These are phyloP conservation scores for Bombylius discolor DNA, from an alignment of 2,888 invertebrate species.

Conservation along the genomic window DNA sequence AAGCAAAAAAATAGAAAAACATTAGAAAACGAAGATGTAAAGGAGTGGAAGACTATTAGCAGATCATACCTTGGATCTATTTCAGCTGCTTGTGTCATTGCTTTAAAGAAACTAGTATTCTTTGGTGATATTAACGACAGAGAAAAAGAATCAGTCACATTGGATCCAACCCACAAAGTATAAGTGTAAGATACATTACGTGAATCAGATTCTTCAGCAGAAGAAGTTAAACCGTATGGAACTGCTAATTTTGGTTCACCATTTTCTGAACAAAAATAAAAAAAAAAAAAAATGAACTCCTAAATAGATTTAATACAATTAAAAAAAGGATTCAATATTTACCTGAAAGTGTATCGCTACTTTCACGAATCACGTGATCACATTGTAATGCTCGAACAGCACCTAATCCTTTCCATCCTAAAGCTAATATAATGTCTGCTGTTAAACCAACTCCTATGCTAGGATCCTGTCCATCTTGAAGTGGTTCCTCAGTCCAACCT, in stretches of 20 bases:
- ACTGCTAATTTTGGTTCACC: constrained; percentile 36
- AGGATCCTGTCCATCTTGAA: constrained; percentile 37
- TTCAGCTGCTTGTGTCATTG: constrained; percentile 76
- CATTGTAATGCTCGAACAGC: constrained; percentile 45
- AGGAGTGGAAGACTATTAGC: not conserved
- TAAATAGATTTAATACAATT: not conserved
- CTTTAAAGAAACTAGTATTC: constrained; percentile 53
- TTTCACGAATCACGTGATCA: constrained; percentile 36
- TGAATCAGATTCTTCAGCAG: constrained; percentile 34
- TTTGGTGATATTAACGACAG: constrained; percentile 61
- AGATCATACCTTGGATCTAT: constrained; percentile 45
- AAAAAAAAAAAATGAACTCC: not conserved
- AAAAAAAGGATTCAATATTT: constrained; percentile 2
- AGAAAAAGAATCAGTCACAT: constrained; percentile 69
- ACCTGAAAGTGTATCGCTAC: constrained; percentile 34
- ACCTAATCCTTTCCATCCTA: constrained; percentile 58
- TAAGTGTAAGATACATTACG: constrained; percentile 66
- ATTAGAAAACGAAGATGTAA: not conserved
- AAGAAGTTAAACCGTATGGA: constrained; percentile 33
- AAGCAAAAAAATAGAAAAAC: not conserved
- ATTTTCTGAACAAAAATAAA: constrained; percentile 24
- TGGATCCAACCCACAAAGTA: constrained; percentile 79
- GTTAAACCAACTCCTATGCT: constrained; percentile 53
- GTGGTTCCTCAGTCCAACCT: constrained; percentile 54
- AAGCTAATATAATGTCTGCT: constrained; percentile 66